Conservation (phyloP, 2,888 invertebrate genomes). For the Agrochola litura region DNA sequence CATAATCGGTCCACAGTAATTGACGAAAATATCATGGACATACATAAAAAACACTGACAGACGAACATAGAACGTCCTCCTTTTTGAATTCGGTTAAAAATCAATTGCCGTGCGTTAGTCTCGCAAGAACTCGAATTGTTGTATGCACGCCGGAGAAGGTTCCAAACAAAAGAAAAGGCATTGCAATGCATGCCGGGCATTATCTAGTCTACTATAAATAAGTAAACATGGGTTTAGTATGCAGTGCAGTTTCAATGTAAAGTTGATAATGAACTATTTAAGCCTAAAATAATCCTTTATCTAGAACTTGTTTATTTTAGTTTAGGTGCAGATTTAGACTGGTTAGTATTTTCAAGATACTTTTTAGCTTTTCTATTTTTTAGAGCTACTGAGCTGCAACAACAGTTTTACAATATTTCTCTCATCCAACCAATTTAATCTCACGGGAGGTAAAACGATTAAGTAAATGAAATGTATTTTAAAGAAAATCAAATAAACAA, state of each 20-base stretch:
- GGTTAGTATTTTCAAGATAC: conserved; percentile 6
- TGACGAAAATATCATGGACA: no score
- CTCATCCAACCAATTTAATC: conserved; percentile 46
- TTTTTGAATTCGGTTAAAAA: no score
- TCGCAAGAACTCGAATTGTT: no score
- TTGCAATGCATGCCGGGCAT: no score
- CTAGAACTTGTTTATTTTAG: conserved; percentile 11
- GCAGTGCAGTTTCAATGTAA: neutral
- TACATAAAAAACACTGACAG: no score
- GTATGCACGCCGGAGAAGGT: no score
- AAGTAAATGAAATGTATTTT: conserved; percentile 59
- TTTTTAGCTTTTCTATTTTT: conserved; percentile 47
- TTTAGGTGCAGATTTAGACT: conserved; percentile 15
- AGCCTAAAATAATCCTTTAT: neutral
- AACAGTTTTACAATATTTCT: conserved; percentile 46
- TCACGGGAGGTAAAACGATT: conserved; percentile 37
- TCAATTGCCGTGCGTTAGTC: no score
- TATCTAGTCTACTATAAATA: neutral
- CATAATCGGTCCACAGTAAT: no score
- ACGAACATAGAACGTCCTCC: no score
- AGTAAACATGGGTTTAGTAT: neutral
- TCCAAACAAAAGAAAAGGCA: no score
- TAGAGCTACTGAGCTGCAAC: neutral
- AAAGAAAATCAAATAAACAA: conserved; percentile 64
- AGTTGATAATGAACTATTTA: neutral